Evolutionary conservation across 2,113 vertebrate genomes (phyloP), one percentile per base, ranked within the genome.

Genomic region (Varanus komodoensis): DNA sequence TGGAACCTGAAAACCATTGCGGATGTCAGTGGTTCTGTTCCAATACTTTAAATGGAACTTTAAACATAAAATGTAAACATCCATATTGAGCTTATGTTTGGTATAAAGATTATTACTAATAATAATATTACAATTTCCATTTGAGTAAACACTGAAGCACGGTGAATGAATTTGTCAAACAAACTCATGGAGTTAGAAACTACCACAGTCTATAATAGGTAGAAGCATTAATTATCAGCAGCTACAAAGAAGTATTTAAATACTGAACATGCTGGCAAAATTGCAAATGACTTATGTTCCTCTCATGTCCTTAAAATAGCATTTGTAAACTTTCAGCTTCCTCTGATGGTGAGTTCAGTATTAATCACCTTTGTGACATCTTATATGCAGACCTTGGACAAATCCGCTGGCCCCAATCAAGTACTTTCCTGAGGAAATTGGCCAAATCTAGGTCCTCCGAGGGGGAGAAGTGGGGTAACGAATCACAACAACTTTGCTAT

Each of bases 401-500:
- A 97, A 97, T 97, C 96, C 93, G 81, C 74, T 90, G 94, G 95
- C 91, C 95, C 94, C 97, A 96, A 98, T 97, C 97, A 98, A 93
- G 92, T 96, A 96, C 97, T 98, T 98, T 97, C 97, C 97, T 97
- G 96, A 97, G 98, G 97, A 98, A 98, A 98, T 98, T 96, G 97
- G 95, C 96, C 96, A 96, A 95, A 97, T 97, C 96, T 93, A 0
- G 92, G 89, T 80, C 94, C 94, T 95, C 95, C 92, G 94, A 96
- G 97, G 94, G 95, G 92, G 96, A 94, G 96, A 94, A 93, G 91
- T 93, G 0, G 34, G 94, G 94, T 93, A 94, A 96, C 95, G 96
- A 96, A 96, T 97, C 97, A 93, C 96, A 97, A 96, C 96, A 96
- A 88, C 96, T 95, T 95, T 89, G 91, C 97, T 95, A 89, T 97